Evolutionary conservation across 2,113 vertebrate genomes (phyloP).

Genomic region (Morphnarchus princeps): DNA sequence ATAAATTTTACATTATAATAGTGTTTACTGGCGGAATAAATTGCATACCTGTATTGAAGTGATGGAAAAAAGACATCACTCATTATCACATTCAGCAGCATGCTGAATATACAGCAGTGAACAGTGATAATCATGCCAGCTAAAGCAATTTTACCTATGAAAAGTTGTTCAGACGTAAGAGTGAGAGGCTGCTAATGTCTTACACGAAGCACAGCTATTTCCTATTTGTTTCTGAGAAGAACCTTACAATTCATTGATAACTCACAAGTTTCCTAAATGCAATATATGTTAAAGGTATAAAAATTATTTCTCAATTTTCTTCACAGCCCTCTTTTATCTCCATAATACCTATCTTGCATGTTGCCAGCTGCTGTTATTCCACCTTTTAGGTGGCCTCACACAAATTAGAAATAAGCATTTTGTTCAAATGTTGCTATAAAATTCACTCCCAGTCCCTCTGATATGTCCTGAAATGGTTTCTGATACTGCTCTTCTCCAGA

Average conservation of each 20-base stretch:
- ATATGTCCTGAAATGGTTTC: neutral
- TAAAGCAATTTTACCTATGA: constrained; percentile 45
- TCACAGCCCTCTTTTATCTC: neutral
- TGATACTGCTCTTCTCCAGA: neutral
- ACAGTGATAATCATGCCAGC: constrained; percentile 34
- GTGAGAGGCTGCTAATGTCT: constrained; percentile 24
- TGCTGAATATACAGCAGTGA: constrained; percentile 43
- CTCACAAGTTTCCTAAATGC: neutral
- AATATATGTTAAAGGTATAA: neutral
- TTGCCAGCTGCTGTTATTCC: neutral
- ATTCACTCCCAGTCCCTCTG: neutral
- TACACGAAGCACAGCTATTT: neutral
- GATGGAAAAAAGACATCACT: constrained; percentile 57
- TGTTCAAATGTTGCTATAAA: neutral
- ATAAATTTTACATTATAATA: constrained; percentile 70
- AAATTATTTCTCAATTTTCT: neutral
- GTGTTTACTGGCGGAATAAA: constrained; percentile 68
- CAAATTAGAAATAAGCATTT: neutral
- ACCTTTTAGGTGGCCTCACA: neutral
- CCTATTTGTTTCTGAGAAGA: constrained; percentile 15
- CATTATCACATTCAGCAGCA: constrained; percentile 49
- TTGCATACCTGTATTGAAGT: constrained; percentile 54
- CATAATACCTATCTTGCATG: neutral
- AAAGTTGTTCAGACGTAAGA: constrained; percentile 42
- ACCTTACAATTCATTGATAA: neutral